Evolutionary conservation across 2,888 invertebrate species (phyloP).

Genomic region (Leuctra nigra): DNA sequence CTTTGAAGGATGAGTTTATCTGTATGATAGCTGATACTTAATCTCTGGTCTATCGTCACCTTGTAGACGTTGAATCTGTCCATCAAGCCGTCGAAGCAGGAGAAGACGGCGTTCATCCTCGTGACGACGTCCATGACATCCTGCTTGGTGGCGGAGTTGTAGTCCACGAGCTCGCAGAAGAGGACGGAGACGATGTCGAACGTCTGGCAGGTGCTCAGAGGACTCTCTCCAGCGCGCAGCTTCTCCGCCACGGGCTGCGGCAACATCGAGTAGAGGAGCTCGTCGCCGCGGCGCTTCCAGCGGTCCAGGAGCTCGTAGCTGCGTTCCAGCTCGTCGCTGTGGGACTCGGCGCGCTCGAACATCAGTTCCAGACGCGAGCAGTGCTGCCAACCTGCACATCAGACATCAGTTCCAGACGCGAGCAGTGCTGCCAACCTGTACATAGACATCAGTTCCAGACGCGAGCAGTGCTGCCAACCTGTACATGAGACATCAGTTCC

Average conservation of each 20-base stretch:
- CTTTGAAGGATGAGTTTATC: too few relatives aligned
- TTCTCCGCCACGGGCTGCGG: conserved; percentile 47
- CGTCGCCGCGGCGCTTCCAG: conserved; percentile 81
- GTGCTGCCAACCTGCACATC: conserved; percentile 48
- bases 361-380: conserved; percentile 59
- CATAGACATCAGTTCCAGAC: too few relatives aligned
- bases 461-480: too few relatives aligned
- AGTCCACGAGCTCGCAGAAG: conserved; percentile 66
- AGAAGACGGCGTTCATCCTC: conserved; percentile 80
- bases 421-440: too few relatives aligned
- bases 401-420: too few relatives aligned
- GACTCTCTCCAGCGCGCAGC: conserved; percentile 56
- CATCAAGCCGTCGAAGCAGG: conserved; percentile 74
- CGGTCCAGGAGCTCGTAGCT: conserved; percentile 70
- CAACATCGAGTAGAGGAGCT: conserved; percentile 86
- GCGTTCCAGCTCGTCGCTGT: conserved; percentile 70
- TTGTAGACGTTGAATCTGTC: conserved; percentile 84
- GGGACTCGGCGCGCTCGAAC: conserved; percentile 74
- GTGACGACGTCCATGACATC: conserved; percentile 72
- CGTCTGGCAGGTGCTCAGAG: conserved; percentile 74
- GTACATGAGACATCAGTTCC: too few relatives aligned
- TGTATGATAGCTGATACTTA: too few relatives aligned
- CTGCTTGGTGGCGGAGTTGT: conserved; percentile 51
- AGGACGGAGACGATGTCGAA: conserved; percentile 72
- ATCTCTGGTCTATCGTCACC: too few relatives aligned